These are phyloP conservation scores for Caenorhabditis zanzibari DNA, from an alignment of 2,888 invertebrate genomes.

Conservation along the genomic window DNA sequence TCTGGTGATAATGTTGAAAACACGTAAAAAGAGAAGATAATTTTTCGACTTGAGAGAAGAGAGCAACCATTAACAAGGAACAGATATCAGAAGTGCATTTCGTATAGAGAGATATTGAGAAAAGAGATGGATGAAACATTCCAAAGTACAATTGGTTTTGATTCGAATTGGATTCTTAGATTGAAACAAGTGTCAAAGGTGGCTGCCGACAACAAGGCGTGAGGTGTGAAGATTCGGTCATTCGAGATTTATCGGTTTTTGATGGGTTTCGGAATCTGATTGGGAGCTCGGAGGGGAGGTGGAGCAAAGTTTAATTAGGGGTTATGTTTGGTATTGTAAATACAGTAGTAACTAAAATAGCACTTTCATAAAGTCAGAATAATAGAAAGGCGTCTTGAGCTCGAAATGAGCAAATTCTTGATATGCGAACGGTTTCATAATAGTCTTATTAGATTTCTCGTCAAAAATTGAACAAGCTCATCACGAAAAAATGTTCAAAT, in stretches of 20 bases:
- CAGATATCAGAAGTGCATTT: conserved; percentile 15
- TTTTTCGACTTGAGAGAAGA: background rate
- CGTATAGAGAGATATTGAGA: conserved; percentile 9
- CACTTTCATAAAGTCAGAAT: too few species aligned
- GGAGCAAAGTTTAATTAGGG: conserved; percentile 8
- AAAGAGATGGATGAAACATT: conserved; percentile 32
- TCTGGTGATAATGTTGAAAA: conserved; percentile 12
- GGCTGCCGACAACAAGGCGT: conserved; percentile 4
- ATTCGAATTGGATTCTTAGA: background rate
- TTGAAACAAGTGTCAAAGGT: conserved; percentile 41
- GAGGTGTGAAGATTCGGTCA: conserved; percentile 57
- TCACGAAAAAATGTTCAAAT: too few species aligned
- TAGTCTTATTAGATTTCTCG: too few species aligned
- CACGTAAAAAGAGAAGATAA: background rate
- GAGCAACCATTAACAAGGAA: background rate
- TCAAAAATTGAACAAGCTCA: too few species aligned
- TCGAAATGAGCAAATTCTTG: too few species aligned
- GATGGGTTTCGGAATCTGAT: conserved; percentile 12
- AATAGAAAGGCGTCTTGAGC: too few species aligned
- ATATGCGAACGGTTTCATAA: too few species aligned
- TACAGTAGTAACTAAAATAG: too few species aligned
- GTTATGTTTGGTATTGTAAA: too few species aligned
- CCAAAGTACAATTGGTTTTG: conserved; percentile 33
- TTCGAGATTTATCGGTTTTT: conserved; percentile 59
- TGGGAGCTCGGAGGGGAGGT: background rate